phyloP scores from a whole-genome alignment of 2,797 vertebrate genomes.

The Carapus acus region DNA sequence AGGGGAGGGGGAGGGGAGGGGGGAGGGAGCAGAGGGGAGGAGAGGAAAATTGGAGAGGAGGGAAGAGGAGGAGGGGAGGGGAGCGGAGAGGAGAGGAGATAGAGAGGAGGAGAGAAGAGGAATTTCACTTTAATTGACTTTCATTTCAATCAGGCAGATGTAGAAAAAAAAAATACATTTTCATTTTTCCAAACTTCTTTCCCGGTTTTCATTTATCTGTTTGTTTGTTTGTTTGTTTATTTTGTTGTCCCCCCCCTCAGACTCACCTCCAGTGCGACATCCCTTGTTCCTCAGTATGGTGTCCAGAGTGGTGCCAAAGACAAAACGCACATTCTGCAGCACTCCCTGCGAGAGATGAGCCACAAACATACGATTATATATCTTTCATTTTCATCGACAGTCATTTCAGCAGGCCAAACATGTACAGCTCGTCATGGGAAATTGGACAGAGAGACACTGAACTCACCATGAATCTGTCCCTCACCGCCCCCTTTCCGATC shows the following conservation, averaged over 20 bases:
- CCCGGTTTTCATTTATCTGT: too few relatives aligned
- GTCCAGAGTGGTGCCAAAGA: slow-evolving; percentile 90
- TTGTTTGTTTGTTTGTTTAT: too few relatives aligned
- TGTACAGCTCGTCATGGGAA: too few relatives aligned
- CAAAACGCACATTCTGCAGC: slow-evolving; percentile 94
- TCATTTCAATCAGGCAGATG: neutral
- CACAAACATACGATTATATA: neutral
- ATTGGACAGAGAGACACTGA: neutral
- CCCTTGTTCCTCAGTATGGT: slow-evolving; percentile 92
- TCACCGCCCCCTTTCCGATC: slow-evolving; percentile 86
- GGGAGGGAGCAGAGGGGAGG: too few relatives aligned
- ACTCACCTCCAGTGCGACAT: slow-evolving; percentile 88
- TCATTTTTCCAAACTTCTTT: too few relatives aligned
- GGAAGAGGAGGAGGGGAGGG: slow-evolving; percentile 10
- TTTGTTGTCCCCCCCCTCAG: neutral
- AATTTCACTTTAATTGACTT: slow-evolving; percentile 4
- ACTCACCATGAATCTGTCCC: slow-evolving; percentile 87
- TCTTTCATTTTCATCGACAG: too few relatives aligned
- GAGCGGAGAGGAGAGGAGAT: slow-evolving; percentile 7
- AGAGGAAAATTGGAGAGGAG: too few relatives aligned
- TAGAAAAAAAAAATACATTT: too few relatives aligned
- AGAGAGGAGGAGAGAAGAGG: slow-evolving; percentile 7
- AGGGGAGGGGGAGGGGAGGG: slow-evolving; percentile 5
- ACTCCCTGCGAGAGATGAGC: slow-evolving; percentile 76
- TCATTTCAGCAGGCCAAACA: too few relatives aligned